Conservation (phyloP, 2,797 vertebrate genomes). For the Pitangus sulphuratus region DNA sequence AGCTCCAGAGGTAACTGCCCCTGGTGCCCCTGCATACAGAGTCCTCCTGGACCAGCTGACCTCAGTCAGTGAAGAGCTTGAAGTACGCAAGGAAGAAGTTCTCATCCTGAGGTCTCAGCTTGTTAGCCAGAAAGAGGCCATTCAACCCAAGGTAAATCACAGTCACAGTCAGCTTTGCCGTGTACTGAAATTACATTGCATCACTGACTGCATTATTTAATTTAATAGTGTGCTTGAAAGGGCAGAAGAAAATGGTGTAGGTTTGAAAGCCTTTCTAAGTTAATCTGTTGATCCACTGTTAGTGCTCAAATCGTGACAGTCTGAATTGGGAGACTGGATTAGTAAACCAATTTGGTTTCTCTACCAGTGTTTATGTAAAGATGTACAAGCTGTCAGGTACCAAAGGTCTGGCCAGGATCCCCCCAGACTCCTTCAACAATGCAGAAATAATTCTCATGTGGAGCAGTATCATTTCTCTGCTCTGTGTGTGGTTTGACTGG, state of each 20-base stretch:
- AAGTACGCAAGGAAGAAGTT: conserved; percentile 97
- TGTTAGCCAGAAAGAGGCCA: conserved; percentile 96
- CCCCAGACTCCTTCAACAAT: not conserved
- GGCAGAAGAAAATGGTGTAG: not conserved
- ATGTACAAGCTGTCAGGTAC: not conserved
- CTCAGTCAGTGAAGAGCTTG: conserved; percentile 92
- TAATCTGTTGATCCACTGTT: not conserved
- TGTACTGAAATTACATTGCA: not conserved
- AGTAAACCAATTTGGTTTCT: not conserved
- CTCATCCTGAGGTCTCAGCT: conserved; percentile 96
- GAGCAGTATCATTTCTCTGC: not conserved
- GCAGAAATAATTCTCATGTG: not conserved
- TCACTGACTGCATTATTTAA: not conserved
- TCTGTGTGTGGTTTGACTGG: not conserved
- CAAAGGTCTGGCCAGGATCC: not conserved
- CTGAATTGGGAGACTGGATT: not conserved
- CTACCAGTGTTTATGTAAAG: not conserved
- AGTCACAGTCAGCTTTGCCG: not conserved
- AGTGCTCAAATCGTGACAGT: not conserved
- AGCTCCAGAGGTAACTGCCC: conserved; percentile 82
- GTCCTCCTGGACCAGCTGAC: conserved; percentile 95
- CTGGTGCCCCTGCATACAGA: conserved; percentile 90
- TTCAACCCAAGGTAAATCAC: conserved; percentile 90
- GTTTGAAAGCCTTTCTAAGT: not conserved
- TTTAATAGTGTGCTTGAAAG: not conserved